Percentiles rank a stretch among this genome's conserved stretches.
These are phyloP conservation scores for Drosophila serrata DNA, from an alignment of 1,140 invertebrate species.

Conservation along the genomic window DNA sequence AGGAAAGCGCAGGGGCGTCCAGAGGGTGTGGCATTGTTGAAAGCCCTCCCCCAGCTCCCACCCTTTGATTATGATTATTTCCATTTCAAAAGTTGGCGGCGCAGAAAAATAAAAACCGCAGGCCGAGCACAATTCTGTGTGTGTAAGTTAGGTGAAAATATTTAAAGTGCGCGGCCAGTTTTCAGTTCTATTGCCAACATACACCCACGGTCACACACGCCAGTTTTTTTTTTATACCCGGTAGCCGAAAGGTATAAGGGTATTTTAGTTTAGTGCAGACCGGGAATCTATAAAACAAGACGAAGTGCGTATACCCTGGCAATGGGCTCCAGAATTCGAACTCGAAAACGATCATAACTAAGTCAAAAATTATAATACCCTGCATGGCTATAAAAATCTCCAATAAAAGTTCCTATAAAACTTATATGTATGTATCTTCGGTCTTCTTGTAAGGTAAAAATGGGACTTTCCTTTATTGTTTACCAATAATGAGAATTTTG, in stretches of 20 bases:
- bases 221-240: not conserved
- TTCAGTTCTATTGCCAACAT: slow-evolving; percentile 35
- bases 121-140: slow-evolving; percentile 61
- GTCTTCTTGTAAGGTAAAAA: too few species aligned
- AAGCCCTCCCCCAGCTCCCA: slow-evolving; percentile 18
- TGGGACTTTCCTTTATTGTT: too few species aligned
- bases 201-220: slow-evolving; percentile 21
- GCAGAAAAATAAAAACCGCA: slow-evolving; percentile 52
- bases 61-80: slow-evolving; percentile 67
- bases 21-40: slow-evolving; percentile 54
- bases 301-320: too few species aligned
- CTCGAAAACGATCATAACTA: too few species aligned
- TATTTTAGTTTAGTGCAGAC: not conserved
- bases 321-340: too few species aligned
- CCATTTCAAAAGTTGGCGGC: slow-evolving; percentile 68
- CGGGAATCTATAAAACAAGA: too few species aligned
- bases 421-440: too few species aligned
- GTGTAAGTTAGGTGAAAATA: slow-evolving; percentile 70
- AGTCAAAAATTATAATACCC: too few species aligned
- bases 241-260: not conserved
- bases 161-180: slow-evolving; percentile 66
- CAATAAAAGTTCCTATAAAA: too few species aligned
- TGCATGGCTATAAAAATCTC: too few species aligned
- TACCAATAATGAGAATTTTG: not conserved
- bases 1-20: slow-evolving; percentile 8